These are phyloP conservation scores for Geococcyx californianus DNA, from an alignment of 2,113 vertebrate species.

Conservation along the genomic window DNA sequence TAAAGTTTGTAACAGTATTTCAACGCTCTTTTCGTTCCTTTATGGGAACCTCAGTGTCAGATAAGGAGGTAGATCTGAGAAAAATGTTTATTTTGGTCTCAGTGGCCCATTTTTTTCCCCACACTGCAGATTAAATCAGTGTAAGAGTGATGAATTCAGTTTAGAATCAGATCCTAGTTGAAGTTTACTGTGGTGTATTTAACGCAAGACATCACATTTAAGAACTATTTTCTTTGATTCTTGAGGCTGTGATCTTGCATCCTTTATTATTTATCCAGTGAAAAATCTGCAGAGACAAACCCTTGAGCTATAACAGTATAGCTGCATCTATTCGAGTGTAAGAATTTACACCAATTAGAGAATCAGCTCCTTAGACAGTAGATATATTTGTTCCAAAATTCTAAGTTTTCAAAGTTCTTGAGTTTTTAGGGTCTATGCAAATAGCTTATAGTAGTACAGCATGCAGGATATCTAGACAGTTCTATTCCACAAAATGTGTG, in stretches of 20 bases:
- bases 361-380: background rate
- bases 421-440: background rate
- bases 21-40: background rate
- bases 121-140: background rate
- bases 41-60: background rate
- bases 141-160: background rate
- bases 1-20: background rate
- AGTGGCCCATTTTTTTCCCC: background rate
- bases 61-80: background rate
- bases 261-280: background rate
- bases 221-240: constrained; percentile 3
- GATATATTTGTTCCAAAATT: background rate
- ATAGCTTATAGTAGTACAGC: background rate
- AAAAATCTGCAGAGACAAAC: background rate
- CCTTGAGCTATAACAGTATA: background rate
- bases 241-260: background rate
- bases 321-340: background rate
- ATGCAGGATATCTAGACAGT: background rate
- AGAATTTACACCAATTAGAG: background rate
- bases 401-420: background rate
- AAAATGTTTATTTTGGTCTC: constrained; percentile 14
- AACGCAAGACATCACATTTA: background rate
- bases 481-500: background rate
- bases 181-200: background rate
- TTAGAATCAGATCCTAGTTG: background rate